Conservation (phyloP, 2,888 invertebrate species). For the Tetanocera ferruginea region DNA sequence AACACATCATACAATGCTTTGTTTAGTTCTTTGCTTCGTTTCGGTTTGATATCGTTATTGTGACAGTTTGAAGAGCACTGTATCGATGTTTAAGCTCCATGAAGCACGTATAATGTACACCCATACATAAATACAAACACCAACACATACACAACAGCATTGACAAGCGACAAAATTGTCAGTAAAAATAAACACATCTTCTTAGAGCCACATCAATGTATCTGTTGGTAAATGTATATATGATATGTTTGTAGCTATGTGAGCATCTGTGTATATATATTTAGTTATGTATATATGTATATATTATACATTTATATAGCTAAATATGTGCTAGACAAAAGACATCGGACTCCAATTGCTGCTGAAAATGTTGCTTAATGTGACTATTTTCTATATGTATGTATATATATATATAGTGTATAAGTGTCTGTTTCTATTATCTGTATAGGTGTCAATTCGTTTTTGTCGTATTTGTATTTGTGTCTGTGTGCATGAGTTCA, state of each 20-base stretch:
- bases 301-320: background rate
- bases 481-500: background rate
- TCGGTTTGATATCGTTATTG: conserved; percentile 15
- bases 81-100: conserved; percentile 36
- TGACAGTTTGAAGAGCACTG: conserved; percentile 22
- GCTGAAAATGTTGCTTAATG: background rate
- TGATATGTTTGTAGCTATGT: background rate
- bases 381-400: background rate
- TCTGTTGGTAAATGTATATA: background rate
- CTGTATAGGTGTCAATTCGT: no score
- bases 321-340: conserved; percentile 5
- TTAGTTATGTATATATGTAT: background rate
- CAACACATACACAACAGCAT: background rate
- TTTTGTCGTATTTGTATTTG: background rate
- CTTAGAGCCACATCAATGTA: background rate
- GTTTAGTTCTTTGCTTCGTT: background rate
- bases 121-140: background rate
- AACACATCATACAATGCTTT: background rate
- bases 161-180: conserved; percentile 27
- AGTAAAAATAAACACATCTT: background rate
- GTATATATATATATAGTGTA: background rate
- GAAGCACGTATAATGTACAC: conserved; percentile 29
- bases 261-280: background rate
- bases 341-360: conserved; percentile 8
- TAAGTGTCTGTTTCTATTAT: background rate